Base-by-base conservation (phyloP, 1,140 invertebrate genomes). In the Periplaneta americana region DNA sequence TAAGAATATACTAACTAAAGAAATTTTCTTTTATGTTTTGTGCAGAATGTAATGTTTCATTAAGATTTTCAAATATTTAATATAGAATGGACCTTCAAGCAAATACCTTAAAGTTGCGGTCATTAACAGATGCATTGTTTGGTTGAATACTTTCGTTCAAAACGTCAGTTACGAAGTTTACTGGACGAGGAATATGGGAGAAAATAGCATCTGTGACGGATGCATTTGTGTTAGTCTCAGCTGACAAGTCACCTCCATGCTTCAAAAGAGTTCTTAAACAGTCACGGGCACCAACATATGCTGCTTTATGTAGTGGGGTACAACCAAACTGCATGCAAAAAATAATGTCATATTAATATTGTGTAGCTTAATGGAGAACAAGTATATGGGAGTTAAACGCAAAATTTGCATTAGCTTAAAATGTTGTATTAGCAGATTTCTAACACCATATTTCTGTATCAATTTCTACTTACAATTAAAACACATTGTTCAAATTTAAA, bases 251-350 rank as follows among this genome's bases (percentile, higher is more conserved):
- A 15, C 86, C 87, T 1, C 87, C 86, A 28, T 85, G 80, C 39
- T 85, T 84, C 0, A 88, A 83, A 13, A 88, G 84, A 2, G 86
- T 80, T 34, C 83, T 79, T 39, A 88, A 84, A 36, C 84, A 85
- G 13, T 85, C 83, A 11, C 85, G 82, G 8, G 85, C 84, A 28
- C 86, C 84, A 13, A 82, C 66, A 39, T 84, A 85, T 0, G 87
- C 87, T 18, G 86, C 86, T 79, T 85, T 85, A 78, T 87, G 86
- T 18, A 87, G 82, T 9, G 87, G 84, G 17, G 86, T 87, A 9
- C 84, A 82, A 18, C 84, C 85, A 48, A 81, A 76, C 48, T 80
- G 74, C 28, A 34, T 78, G n/a, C 36, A 22, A 28, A 39, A 74
- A 33, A 15, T 84, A 74, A n/a, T 83, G 37, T 11, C 35, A 74